These are phyloP conservation scores for Nothocercus nigrocapillus DNA, from an alignment of 2,113 vertebrate species.

Conservation along the genomic window DNA sequence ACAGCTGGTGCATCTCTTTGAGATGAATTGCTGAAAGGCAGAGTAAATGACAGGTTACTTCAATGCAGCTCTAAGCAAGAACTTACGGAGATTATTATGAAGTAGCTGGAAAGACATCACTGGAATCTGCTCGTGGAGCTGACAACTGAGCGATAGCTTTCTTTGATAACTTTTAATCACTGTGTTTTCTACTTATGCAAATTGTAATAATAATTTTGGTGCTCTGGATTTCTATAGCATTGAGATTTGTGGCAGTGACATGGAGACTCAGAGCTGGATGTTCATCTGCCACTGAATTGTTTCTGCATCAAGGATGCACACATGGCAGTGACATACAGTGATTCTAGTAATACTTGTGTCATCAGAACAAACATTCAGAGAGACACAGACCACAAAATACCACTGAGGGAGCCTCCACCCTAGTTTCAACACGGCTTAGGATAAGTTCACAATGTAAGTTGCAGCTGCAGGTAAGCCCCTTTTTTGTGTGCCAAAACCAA, in stretches of 20 bases:
- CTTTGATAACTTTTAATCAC: constrained; percentile 67
- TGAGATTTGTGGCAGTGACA: constrained; percentile 12
- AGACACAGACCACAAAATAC: not conserved
- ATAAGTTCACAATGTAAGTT: not conserved
- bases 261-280: constrained; percentile 14
- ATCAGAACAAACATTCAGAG: not conserved
- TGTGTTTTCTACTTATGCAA: constrained; percentile 66
- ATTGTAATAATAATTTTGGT: constrained; percentile 49
- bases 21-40: constrained; percentile 65
- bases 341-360: not conserved
- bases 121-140: constrained; percentile 49
- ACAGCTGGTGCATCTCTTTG: constrained; percentile 53
- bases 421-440: not conserved
- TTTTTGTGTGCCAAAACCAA: not conserved
- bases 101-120: constrained; percentile 51
- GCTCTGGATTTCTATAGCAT: not conserved
- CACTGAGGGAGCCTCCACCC: not conserved
- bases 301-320: not conserved
- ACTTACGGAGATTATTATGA: constrained; percentile 46
- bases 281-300: not conserved
- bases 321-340: not conserved
- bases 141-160: constrained; percentile 54
- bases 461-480: not conserved
- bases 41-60: constrained; percentile 67
- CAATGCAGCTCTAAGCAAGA: constrained; percentile 52